Evolutionary conservation across 1,140 invertebrate species (phyloP).

Genomic region (Brachionus rotundiformis): DNA sequence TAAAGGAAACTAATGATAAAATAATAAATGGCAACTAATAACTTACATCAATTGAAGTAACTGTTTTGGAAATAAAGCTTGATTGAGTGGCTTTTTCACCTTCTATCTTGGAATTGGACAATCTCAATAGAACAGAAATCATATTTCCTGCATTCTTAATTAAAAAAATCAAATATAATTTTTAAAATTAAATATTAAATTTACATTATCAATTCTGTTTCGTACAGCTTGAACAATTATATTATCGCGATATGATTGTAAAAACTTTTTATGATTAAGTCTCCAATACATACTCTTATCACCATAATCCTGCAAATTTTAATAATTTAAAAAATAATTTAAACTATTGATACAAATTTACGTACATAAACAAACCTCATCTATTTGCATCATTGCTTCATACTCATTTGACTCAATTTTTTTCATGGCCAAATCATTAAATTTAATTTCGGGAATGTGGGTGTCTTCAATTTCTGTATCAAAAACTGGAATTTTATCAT

Average conservation of each 20-base stretch:
- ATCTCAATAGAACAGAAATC: not conserved
- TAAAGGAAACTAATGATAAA: too few relatives aligned
- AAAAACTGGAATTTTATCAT: not conserved
- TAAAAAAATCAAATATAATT: not conserved
- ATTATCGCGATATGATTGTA: slow-evolving; percentile 23
- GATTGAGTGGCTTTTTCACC: not conserved
- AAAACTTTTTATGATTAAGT: not conserved
- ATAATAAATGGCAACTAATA: not conserved
- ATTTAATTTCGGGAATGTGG: not conserved
- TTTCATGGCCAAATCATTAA: not conserved
- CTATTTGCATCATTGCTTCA: not conserved
- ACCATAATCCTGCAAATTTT: slow-evolving; percentile 43
- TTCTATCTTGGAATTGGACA: not conserved
- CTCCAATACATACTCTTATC: slow-evolving; percentile 14
- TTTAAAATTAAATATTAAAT: not conserved
- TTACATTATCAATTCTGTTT: slow-evolving; percentile 35
- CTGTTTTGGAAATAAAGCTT: slow-evolving; percentile 9
- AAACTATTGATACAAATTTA: slow-evolving; percentile 7
- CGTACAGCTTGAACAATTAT: slow-evolving; percentile 13
- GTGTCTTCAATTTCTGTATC: not conserved
- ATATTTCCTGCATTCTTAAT: slow-evolving; percentile 28
- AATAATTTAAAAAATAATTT: slow-evolving; percentile 24
- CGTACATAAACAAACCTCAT: slow-evolving; percentile 43
- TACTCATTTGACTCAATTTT: not conserved
- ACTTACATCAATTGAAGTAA: slow-evolving; percentile 50